Conservation (phyloP, 1,140 invertebrate genomes). For the Gryon sp. region DNA sequence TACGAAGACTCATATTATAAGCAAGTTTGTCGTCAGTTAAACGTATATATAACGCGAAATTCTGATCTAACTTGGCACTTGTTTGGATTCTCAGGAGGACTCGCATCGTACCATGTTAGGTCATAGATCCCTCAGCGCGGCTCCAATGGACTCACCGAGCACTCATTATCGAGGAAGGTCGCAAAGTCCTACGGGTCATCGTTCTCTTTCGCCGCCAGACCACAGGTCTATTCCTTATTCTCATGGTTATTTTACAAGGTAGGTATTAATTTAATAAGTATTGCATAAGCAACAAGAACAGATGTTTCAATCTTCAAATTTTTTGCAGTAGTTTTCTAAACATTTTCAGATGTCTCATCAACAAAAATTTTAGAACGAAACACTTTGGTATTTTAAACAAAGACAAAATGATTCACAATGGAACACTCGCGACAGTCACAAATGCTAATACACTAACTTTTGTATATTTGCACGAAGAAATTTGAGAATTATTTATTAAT, state of each 20-base stretch:
- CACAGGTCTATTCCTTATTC: constrained; percentile 82
- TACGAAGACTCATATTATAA: background rate
- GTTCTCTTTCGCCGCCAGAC: constrained; percentile 88
- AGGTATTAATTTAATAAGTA: constrained; percentile 25
- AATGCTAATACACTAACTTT: too few species aligned
- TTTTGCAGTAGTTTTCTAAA: too few species aligned
- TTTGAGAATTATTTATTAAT: too few species aligned
- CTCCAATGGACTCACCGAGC: constrained; percentile 85
- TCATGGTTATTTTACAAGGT: constrained; percentile 75
- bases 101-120: constrained; percentile 79
- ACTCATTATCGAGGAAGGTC: constrained; percentile 82
- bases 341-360: too few species aligned
- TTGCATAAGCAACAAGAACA: too few species aligned
- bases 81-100: constrained; percentile 74
- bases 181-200: constrained; percentile 82
- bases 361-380: too few species aligned
- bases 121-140: constrained; percentile 85
- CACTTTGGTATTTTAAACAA: too few species aligned
- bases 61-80: constrained; percentile 36
- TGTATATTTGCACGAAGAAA: too few species aligned
- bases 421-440: too few species aligned
- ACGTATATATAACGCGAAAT: background rate
- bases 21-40: constrained; percentile 7
- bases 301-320: too few species aligned
- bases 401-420: too few species aligned